phyloP scores from a whole-genome alignment of 2,888 invertebrate species.

The Salpingus planirostris region DNA sequence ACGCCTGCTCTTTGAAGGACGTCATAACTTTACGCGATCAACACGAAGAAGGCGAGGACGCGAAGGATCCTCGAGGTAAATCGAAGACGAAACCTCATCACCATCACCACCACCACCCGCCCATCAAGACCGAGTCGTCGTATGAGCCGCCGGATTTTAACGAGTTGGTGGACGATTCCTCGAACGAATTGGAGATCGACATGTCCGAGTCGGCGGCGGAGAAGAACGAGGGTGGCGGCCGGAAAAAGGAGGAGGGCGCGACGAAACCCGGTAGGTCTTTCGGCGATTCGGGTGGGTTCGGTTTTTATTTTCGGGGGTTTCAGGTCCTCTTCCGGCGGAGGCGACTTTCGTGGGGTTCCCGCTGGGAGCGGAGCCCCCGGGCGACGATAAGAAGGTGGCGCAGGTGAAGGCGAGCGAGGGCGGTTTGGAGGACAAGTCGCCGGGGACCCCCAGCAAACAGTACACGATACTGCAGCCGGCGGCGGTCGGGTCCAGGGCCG shows the following conservation, averaged over 20 bases:
- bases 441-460: slow-evolving; percentile 58
- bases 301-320: slow-evolving; percentile 36
- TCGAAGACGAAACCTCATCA: slow-evolving; percentile 17
- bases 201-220: slow-evolving; percentile 65
- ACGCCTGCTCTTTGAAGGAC: slow-evolving; percentile 59
- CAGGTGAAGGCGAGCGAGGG: too few relatives aligned
- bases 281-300: not conserved
- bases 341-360: slow-evolving; percentile 69
- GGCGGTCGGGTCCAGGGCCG: slow-evolving; percentile 69
- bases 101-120: not conserved
- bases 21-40: slow-evolving; percentile 46
- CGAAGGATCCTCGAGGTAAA: slow-evolving; percentile 25
- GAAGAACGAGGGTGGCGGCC: slow-evolving; percentile 50
- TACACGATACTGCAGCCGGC: slow-evolving; percentile 83
- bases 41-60: slow-evolving; percentile 32
- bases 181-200: slow-evolving; percentile 70
- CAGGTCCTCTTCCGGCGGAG: slow-evolving; percentile 59
- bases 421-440: slow-evolving; percentile 39
- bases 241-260: slow-evolving; percentile 44
- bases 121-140: slow-evolving; percentile 24
- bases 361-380: slow-evolving; percentile 30
- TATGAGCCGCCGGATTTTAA: slow-evolving; percentile 69
- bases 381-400: slow-evolving; percentile 23
- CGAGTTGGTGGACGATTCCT: slow-evolving; percentile 67
- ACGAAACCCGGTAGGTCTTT: slow-evolving; percentile 10